These are phyloP conservation scores for Drosophila kokeensis DNA, from an alignment of 2,888 invertebrate species.

Conservation along the genomic window DNA sequence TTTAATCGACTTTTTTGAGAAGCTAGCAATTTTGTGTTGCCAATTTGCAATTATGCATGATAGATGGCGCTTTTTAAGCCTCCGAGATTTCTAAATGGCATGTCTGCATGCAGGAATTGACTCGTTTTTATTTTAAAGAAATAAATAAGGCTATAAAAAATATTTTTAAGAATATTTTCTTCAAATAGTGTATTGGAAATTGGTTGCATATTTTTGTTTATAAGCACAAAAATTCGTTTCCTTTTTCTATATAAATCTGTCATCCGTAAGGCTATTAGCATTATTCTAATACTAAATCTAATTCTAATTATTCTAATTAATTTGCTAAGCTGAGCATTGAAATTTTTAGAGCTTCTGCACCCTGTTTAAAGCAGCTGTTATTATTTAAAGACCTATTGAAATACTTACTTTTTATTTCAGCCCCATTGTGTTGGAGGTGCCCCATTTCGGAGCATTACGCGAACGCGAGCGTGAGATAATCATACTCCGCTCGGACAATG, in stretches of 20 bases:
- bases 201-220: neutral
- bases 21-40: neutral
- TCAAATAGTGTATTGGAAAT: neutral
- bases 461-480: slow-evolving; percentile 98
- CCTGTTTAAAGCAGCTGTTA: neutral
- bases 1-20: neutral
- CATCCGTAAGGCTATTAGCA: neutral
- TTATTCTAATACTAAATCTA: neutral
- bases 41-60: neutral
- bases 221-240: neutral
- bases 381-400: neutral
- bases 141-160: neutral
- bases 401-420: slow-evolving; percentile 84
- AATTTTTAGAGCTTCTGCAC: neutral
- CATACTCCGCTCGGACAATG: slow-evolving; percentile 97
- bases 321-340: neutral
- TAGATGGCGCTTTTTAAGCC: neutral
- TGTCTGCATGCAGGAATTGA: neutral
- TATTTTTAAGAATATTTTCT: neutral
- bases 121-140: neutral
- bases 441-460: slow-evolving; percentile 97
- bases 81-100: no score
- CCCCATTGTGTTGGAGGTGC: slow-evolving; percentile 97
- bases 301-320: neutral
- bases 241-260: neutral